Evolutionary conservation across 2,888 invertebrate species (phyloP).

Genomic region (Tachina grossa): DNA sequence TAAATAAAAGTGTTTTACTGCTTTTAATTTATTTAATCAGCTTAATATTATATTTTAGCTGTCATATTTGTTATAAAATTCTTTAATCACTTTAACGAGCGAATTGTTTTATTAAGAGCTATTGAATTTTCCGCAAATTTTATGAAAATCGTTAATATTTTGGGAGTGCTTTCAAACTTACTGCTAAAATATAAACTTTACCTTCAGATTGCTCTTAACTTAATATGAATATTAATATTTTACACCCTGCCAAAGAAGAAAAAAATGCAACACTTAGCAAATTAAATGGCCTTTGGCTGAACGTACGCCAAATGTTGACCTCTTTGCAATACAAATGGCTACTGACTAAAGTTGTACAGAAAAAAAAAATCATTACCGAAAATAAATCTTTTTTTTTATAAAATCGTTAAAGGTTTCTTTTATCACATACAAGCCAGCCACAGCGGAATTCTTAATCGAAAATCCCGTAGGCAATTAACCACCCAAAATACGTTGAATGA

Average conservation of each 20-base stretch:
- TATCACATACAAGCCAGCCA: slow-evolving; percentile 33
- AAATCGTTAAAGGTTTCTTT: slow-evolving; percentile 57
- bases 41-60: too few relatives aligned
- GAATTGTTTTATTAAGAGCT: too few relatives aligned
- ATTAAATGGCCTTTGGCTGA: slow-evolving; percentile 56
- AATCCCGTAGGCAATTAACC: slow-evolving; percentile 66
- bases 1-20: too few relatives aligned
- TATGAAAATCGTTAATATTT: neutral
- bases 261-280: slow-evolving; percentile 22
- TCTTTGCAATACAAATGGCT: slow-evolving; percentile 60
- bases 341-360: slow-evolving; percentile 37
- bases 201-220: slow-evolving; percentile 9
- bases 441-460: slow-evolving; percentile 49
- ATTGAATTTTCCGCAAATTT: too few relatives aligned
- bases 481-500: slow-evolving; percentile 66
- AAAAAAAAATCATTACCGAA: slow-evolving; percentile 10
- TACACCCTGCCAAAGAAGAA: slow-evolving; percentile 15
- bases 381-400: slow-evolving; percentile 41
- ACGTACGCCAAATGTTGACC: slow-evolving; percentile 58
- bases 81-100: too few relatives aligned
- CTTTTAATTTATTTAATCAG: too few relatives aligned
- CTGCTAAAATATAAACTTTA: neutral
- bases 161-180: neutral
- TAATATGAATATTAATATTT: slow-evolving; percentile 37
- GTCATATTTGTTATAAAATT: too few relatives aligned